Base-by-base conservation (phyloP, 2,888 invertebrate genomes). In the Trichopoda pennipes region DNA sequence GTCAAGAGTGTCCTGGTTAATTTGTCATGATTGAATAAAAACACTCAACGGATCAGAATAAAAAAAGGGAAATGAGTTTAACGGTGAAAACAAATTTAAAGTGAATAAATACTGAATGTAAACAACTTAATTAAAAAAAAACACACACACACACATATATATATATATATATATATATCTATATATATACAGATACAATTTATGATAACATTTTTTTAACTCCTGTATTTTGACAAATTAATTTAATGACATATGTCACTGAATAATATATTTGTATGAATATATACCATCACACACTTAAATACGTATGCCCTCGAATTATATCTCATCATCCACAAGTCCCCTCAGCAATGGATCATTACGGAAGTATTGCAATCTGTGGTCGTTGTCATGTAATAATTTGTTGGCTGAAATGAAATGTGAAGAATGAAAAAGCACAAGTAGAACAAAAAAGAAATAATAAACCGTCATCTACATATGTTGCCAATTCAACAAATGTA, bases 141-240 rank as follows among this genome's bases (percentile, higher is more conserved):
- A 60, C 42, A 66, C 17, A 68, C 42, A 72, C 28, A 51, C 12
- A 60, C 21, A 63, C 14, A 63, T 56, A n/a, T n/a, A n/a, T n/a
- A n/a, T n/a, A n/a, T n/a, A n/a, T n/a, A n/a, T n/a, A n/a, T n/a
- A n/a, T n/a, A n/a, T n/a, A n/a, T n/a, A n/a, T n/a, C n/a, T n/a
- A n/a, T n/a, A n/a, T n/a, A n/a, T 73, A 16, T 17, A 23, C 28
- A 28, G 61, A 32, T 56, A 69, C 66, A 70, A 51, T 82, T 58
- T 79, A 79, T 79, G 16, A 79, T 79, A 66, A 63, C 49, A 19
- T 55, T 80, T 66, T 66, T 63, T 64, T 64, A 38, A 19, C 17
- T 35, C 12, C 17, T 44, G 35, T 16, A 76, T 86, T 88, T 89
- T 89, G 90, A 89, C 88, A 89, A 89, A 88, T 88, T 88, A 88